These are phyloP conservation scores for Conops quadrifasciatus DNA, from an alignment of 2,888 invertebrate species.

Conservation along the genomic window DNA sequence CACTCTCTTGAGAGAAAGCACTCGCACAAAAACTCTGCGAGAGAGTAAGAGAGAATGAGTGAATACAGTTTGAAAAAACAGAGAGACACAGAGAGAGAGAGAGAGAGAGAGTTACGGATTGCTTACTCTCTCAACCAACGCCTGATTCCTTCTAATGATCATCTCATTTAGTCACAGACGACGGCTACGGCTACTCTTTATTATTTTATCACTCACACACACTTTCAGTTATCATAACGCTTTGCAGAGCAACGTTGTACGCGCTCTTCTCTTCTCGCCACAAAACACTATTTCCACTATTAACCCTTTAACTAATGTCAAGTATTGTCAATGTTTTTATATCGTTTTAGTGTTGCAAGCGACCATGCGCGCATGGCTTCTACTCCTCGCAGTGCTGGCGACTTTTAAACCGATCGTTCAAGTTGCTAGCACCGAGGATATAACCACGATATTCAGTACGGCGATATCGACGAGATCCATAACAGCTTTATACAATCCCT, in stretches of 20 bases:
- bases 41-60: not conserved
- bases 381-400: constrained; percentile 67
- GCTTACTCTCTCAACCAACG: constrained; percentile 1
- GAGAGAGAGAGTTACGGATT: not conserved
- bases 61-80: not conserved
- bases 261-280: constrained; percentile 1
- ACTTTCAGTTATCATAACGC: not conserved
- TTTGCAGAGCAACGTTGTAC: not conserved
- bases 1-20: constrained; percentile 18
- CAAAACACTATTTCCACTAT: constrained; percentile 36
- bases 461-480: constrained; percentile 53
- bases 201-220: constrained; percentile 11
- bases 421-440: constrained; percentile 67
- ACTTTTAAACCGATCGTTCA: constrained; percentile 65
- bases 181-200: not conserved
- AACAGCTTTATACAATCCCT: constrained; percentile 50
- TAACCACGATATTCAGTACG: constrained; percentile 59
- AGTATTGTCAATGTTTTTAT: constrained; percentile 57
- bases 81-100: constrained; percentile 7
- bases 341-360: constrained; percentile 66
- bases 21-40: not conserved
- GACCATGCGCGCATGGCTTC: constrained; percentile 67
- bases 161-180: not conserved
- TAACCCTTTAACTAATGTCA: constrained; percentile 58
- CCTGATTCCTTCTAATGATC: not conserved